These are phyloP conservation scores for Sebastes oblongus DNA, from an alignment of 2,797 vertebrate genomes.

Conservation along the genomic window DNA sequence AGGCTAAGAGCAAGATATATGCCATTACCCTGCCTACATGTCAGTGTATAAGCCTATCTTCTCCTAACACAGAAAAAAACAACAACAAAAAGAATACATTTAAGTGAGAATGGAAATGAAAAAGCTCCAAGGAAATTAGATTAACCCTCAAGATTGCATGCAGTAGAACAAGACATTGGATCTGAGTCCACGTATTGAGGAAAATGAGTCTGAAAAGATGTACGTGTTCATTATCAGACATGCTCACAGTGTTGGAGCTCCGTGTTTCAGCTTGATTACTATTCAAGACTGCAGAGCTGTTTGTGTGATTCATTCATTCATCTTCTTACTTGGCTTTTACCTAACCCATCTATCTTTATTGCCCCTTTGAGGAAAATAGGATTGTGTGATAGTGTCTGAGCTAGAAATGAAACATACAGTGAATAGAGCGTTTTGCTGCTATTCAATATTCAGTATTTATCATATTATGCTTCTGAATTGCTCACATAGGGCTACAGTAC, in stretches of 20 bases:
- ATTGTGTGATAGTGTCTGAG: conserved; percentile 19
- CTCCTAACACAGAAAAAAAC: conserved; percentile 10
- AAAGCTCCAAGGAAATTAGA: conserved; percentile 39
- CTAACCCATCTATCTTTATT: conserved; percentile 53
- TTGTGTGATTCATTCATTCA: conserved; percentile 40
- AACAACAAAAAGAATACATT: not conserved
- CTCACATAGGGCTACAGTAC: conserved; percentile 18
- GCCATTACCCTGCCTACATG: conserved; percentile 66
- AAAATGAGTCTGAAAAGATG: conserved; percentile 11
- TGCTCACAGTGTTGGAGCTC: not conserved
- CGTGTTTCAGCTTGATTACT: conserved; percentile 39
- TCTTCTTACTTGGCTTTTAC: conserved; percentile 47
- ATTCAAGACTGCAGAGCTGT: conserved; percentile 26
- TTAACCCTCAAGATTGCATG: conserved; percentile 30
- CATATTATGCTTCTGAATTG: conserved; percentile 34
- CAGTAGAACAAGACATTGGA: conserved; percentile 4
- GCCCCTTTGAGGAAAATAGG: conserved; percentile 46
- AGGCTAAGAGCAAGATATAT: conserved; percentile 51
- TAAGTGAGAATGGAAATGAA: conserved; percentile 27
- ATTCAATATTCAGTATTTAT: conserved; percentile 54
- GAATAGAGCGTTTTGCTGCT: conserved; percentile 38
- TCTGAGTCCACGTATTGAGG: conserved; percentile 2
- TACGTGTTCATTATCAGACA: conserved; percentile 28
- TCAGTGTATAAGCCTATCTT: conserved; percentile 51
- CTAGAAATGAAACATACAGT: conserved; percentile 48